A percentile compares a stretch with the other conserved stretches of the same genome.
phyloP scores from a whole-genome alignment of 1,140 invertebrate species.

The Spodoptera frugiperda region DNA sequence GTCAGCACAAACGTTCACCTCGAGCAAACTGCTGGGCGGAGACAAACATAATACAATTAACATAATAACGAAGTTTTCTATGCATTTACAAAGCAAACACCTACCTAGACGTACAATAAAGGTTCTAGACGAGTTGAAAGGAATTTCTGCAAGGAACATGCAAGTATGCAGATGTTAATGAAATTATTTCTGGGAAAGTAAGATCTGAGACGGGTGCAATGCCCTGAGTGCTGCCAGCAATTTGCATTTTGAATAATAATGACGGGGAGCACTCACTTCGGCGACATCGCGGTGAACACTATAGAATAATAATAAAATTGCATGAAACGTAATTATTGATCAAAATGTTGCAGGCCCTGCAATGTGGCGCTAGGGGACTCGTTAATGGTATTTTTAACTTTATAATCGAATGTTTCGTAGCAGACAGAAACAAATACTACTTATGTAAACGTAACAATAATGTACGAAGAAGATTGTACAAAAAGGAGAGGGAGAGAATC shows the following conservation, averaged over 20 bases:
- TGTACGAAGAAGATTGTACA: constrained; percentile 1
- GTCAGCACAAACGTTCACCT: constrained; percentile 30
- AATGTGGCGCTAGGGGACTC: not conserved
- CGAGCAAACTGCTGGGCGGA: constrained; percentile 3
- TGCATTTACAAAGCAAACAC: constrained; percentile 41
- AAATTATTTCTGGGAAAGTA: constrained; percentile 82
- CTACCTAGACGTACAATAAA: constrained; percentile 50
- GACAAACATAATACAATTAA: constrained; percentile 27
- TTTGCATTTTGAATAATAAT: constrained; percentile 83
- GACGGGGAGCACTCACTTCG: constrained; percentile 66
- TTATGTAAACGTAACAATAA: constrained; percentile 6
- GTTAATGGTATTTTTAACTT: constrained; percentile 7
- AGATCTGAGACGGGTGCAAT: constrained; percentile 78
- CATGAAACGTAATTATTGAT: constrained; percentile 69
- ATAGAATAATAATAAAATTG: constrained; percentile 76
- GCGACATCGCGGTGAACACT: constrained; percentile 67
- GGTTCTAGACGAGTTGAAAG: constrained; percentile 61
- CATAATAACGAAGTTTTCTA: constrained; percentile 41
- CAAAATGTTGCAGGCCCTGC: constrained; percentile 18
- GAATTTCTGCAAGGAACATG: constrained; percentile 68
- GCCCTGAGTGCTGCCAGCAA: constrained; percentile 71
- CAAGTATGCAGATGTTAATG: constrained; percentile 78
- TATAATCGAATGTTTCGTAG: not conserved
- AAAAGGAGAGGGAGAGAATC: constrained; percentile 18
- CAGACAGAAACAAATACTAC: constrained; percentile 5